phyloP scores from a whole-genome alignment of 2,113 vertebrate genomes.

The Silurus meridionalis region DNA sequence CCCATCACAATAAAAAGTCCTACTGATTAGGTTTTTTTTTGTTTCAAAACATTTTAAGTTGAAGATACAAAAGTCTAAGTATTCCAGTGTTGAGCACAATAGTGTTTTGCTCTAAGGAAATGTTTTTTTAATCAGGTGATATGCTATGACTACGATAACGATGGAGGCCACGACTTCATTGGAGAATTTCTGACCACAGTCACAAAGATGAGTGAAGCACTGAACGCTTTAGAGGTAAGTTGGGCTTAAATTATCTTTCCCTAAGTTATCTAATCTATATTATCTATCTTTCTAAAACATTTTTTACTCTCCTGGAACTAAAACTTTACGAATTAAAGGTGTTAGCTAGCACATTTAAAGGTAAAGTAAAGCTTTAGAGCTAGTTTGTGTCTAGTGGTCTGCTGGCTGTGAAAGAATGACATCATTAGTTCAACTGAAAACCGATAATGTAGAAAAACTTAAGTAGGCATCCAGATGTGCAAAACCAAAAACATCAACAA shows the following conservation, averaged over 20 bases:
- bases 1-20: neutral
- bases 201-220: slow-evolving; percentile 85
- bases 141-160: slow-evolving; percentile 94
- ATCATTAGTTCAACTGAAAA: neutral
- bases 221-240: slow-evolving; percentile 81
- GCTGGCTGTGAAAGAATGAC: too few species aligned
- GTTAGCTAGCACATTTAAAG: neutral
- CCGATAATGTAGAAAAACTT: neutral
- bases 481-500: neutral
- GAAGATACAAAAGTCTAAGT: neutral
- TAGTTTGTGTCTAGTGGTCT: neutral
- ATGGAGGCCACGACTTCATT: slow-evolving; percentile 96
- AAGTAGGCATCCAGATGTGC: neutral
- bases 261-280: too few species aligned
- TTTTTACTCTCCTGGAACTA: neutral
- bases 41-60: too few species aligned
- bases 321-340: neutral
- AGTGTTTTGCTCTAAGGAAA: neutral
- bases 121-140: slow-evolving; percentile 74
- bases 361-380: neutral
- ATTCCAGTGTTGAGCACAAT: neutral
- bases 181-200: slow-evolving; percentile 91
- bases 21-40: neutral
- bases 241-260: neutral
- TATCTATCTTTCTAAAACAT: neutral